Evolutionary conservation across 2,888 invertebrate genomes (phyloP).

Genomic region (Malthinus flaveolus): DNA sequence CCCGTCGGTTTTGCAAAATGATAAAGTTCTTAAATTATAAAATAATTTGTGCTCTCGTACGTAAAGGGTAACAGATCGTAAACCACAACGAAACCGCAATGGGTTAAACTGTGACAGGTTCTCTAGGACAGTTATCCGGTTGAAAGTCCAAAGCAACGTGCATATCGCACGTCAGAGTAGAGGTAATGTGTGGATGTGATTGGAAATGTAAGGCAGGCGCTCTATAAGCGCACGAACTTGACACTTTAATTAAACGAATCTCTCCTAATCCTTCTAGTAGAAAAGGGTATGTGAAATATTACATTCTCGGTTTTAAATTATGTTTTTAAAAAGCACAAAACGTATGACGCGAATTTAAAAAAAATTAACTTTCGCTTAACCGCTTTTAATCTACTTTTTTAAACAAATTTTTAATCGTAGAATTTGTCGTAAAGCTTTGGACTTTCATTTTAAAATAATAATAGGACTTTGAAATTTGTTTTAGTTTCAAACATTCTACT

Average conservation of each 20-base stretch:
- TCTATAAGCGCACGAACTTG: conserved; percentile 15
- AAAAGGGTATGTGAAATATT: conserved; percentile 20
- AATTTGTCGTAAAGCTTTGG: too few species aligned
- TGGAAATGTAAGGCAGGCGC: conserved; percentile 21
- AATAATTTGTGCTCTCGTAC: too few species aligned
- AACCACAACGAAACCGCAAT: too few species aligned
- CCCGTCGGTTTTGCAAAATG: too few species aligned
- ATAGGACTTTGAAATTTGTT: too few species aligned
- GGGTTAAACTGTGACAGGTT: too few species aligned
- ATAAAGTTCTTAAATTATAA: too few species aligned
- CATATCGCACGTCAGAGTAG: conserved; percentile 10
- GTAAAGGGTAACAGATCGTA: too few species aligned
- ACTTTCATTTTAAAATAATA: too few species aligned
- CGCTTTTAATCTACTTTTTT: background rate
- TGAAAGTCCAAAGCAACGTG: background rate
- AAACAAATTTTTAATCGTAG: too few species aligned
- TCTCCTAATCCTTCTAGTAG: conserved; percentile 18
- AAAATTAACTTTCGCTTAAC: conserved; percentile 3
- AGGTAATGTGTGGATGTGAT: conserved; percentile 12
- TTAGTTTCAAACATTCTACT: too few species aligned
- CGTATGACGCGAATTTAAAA: conserved; percentile 10
- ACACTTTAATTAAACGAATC: conserved; percentile 26
- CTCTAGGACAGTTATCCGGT: too few species aligned
- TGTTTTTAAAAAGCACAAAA: conserved; percentile 10
- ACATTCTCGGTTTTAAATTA: conserved; percentile 11